Evolutionary conservation across 2,888 invertebrate genomes (phyloP).

Genomic region (Cryptocheilus praepositus): DNA sequence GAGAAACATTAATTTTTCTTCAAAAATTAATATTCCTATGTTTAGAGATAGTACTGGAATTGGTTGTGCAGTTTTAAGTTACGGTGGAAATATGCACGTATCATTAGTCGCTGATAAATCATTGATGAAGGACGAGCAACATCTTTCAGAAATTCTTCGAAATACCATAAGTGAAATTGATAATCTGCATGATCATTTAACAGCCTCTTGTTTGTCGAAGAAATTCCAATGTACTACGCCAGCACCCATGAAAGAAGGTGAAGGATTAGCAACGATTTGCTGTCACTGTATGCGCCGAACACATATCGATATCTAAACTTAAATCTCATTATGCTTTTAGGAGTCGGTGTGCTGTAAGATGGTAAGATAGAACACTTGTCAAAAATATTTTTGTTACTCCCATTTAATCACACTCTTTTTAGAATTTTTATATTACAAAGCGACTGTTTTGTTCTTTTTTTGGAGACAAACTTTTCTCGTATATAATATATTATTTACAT

Average conservation of each 20-base stretch:
- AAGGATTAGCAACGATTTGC: not conserved
- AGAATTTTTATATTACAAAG: not conserved
- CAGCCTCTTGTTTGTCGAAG: conserved; percentile 48
- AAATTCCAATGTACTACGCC: conserved; percentile 32
- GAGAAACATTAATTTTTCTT: not conserved
- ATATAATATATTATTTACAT: not conserved
- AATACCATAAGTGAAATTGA: conserved; percentile 74
- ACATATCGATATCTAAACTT: not conserved
- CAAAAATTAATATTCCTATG: not conserved
- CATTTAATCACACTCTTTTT: not conserved
- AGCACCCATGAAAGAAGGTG: conserved; percentile 59
- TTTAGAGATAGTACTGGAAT: conserved; percentile 70
- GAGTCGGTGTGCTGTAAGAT: conserved; percentile 52
- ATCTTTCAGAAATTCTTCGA: conserved; percentile 72
- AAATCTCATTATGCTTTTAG: conserved; percentile 42
- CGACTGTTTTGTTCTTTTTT: not conserved
- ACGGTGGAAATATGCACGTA: conserved; percentile 75
- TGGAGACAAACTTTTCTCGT: not conserved
- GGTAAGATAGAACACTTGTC: not conserved
- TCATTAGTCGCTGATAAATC: conserved; percentile 76
- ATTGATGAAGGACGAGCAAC: conserved; percentile 69
- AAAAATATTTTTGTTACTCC: not conserved
- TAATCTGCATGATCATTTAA: conserved; percentile 61
- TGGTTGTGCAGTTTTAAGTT: conserved; percentile 76
- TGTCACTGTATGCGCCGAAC: not conserved